Evolutionary conservation across 2,113 vertebrate species (phyloP).

Genomic region (Oryzias javanicus): DNA sequence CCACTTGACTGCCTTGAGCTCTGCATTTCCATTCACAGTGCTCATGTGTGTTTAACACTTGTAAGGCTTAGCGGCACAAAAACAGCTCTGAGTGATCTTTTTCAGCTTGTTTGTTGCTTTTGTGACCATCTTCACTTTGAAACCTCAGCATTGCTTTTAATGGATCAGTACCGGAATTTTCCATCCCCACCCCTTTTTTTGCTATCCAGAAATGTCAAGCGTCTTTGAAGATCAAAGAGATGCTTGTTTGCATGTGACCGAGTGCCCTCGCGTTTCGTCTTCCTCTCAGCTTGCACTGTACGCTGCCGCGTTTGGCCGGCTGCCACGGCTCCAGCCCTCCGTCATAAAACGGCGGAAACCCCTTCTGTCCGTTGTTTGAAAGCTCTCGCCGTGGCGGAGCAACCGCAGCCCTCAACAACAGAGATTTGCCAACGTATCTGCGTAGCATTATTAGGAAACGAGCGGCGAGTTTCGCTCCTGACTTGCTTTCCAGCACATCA

Average conservation of each 20-base stretch:
- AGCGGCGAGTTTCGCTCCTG: constrained; percentile 49
- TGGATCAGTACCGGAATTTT: constrained; percentile 17
- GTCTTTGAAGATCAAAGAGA: constrained; percentile 55
- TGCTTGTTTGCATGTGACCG: constrained; percentile 8
- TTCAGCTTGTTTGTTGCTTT: neutral
- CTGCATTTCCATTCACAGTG: constrained; percentile 5
- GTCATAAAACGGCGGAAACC: constrained; percentile 57
- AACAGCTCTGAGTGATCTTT: neutral
- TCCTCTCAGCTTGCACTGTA: constrained; percentile 23
- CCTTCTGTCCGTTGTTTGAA: constrained; percentile 61
- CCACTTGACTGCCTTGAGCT: constrained; percentile 16
- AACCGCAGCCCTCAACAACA: constrained; percentile 34
- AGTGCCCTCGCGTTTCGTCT: constrained; percentile 24
- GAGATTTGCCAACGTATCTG: constrained; percentile 58
- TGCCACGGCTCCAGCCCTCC: constrained; percentile 42
- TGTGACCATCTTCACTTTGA: neutral
- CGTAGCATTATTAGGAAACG: constrained; percentile 67
- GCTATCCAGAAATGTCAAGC: constrained; percentile 32
- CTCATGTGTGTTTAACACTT: neutral
- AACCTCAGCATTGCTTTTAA: constrained; percentile 13
- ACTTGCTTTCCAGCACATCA: constrained; percentile 71
- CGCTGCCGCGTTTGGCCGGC: constrained; percentile 18
- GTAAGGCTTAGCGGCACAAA: neutral
- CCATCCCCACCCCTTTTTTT: neutral
- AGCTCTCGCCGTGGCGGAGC: constrained; percentile 37